Evolutionary conservation across 2,888 invertebrate genomes (phyloP).

Genomic region (Ochropacha duplaris): DNA sequence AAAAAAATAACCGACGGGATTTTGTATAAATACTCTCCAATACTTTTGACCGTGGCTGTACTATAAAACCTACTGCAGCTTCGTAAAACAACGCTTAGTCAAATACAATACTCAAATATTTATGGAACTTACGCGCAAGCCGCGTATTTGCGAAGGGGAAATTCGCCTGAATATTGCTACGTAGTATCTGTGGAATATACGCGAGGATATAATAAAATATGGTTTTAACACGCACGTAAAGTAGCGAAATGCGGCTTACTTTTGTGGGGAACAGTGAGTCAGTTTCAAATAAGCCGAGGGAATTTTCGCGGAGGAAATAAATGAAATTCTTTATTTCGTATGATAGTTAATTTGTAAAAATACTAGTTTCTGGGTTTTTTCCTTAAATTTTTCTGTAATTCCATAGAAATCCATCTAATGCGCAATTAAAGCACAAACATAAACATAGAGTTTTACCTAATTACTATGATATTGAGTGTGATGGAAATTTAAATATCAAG

Average conservation of each 20-base stretch:
- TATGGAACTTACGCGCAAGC: constrained; percentile 52
- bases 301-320: not conserved
- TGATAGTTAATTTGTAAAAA: no score
- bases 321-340: no score
- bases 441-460: no score
- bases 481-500: no score
- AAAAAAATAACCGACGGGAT: no score
- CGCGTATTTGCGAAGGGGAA: constrained; percentile 40
- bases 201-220: constrained; percentile 20
- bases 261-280: not conserved
- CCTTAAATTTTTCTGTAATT: no score
- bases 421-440: no score
- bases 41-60: constrained; percentile 18
- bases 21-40: no score
- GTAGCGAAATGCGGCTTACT: constrained; percentile 6
- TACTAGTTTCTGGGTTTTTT: no score
- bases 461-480: no score
- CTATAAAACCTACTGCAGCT: constrained; percentile 23
- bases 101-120: constrained; percentile 62
- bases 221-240: constrained; percentile 9
- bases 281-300: not conserved
- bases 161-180: constrained; percentile 5
- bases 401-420: no score
- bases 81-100: constrained; percentile 27
- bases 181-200: constrained; percentile 11